Evolutionary conservation across 2,888 invertebrate species (phyloP), one percentile per base, ranked within the genome.

Genomic region (Schrankia costaestrigalis): DNA sequence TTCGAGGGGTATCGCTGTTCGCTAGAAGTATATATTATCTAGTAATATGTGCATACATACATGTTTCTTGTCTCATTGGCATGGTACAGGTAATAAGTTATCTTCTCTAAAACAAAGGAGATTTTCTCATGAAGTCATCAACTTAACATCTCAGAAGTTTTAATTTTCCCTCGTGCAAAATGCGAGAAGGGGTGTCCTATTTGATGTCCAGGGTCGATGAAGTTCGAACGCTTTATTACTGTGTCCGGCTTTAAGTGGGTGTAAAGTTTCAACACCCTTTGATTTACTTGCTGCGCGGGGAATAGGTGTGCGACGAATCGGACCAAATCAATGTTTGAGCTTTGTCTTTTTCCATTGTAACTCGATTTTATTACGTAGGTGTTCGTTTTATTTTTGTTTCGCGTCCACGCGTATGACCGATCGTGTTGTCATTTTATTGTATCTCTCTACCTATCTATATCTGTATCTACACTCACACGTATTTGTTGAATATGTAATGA

Each of bases 241-340:
- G 84, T 86, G 86, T 86, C 87, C 87, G 84, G 85, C 82, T 84
- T 80, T 86, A 87, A 87, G 87, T 86, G 87, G 87, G 87, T 86
- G 87, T 86, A 86, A 86, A 87, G 86, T 87, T 87, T 85, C 87
- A 84, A 85, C 86, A 85, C 86, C 87, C 87, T 86, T 86, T 86
- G 86, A 87, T 86, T 87, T 86, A 87, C 85, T 85, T 81, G 75
- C 78, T 67, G 70, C 59, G 72, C 77, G 78, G 78, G 76, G 62
- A 71, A 74, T 80, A 79, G 78, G 83, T 80, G 66, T 68, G 71
- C 69, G 67, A 70, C 58, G 63, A 68, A 71, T 69, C 65, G 71
- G 56, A 65, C 71, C 53, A 60, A 79, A 78, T 78, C 77, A n/a
- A n/a, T 71, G 71, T 77, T 76, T 73, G 64, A 72, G 63, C 70